Percentiles rank a stretch among this genome's conserved stretches.
phyloP scores from a whole-genome alignment of 2,113 vertebrate genomes.

The Opisthocomus hoazin region DNA sequence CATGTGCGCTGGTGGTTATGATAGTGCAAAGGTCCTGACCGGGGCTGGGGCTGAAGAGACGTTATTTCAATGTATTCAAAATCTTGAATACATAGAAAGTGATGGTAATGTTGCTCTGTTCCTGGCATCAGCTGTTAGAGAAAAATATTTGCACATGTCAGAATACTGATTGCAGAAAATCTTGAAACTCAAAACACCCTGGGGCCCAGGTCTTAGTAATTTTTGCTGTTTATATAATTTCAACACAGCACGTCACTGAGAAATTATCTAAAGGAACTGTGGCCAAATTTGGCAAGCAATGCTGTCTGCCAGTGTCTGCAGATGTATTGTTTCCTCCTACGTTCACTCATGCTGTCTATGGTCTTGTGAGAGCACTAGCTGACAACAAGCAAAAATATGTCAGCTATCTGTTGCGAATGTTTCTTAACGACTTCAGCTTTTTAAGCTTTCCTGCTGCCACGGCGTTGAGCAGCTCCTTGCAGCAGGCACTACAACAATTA shows the following conservation, averaged over 20 bases:
- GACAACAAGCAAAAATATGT: constrained; percentile 33
- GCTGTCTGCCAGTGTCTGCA: constrained; percentile 71
- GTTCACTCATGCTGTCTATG: constrained; percentile 42
- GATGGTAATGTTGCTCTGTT: constrained; percentile 55
- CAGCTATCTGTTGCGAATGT: not conserved
- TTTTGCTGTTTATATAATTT: constrained; percentile 85
- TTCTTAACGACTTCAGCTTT: not conserved
- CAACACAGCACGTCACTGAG: constrained; percentile 63
- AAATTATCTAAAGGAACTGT: constrained; percentile 76
- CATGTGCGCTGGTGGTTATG: constrained; percentile 69
- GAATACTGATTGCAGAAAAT: constrained; percentile 72
- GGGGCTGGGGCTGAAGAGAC: constrained; percentile 50
- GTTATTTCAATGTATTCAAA: constrained; percentile 71
- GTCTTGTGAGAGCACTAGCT: constrained; percentile 36
- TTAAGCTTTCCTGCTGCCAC: not conserved
- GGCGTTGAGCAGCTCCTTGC: not conserved
- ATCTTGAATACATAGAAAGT: constrained; percentile 54
- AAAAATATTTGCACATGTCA: constrained; percentile 77
- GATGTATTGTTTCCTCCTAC: constrained; percentile 70
- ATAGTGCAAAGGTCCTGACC: constrained; percentile 52
- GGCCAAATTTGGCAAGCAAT: constrained; percentile 69
- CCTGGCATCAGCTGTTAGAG: constrained; percentile 66
- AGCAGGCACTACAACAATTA: not conserved
- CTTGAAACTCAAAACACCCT: constrained; percentile 65
- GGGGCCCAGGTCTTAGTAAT: constrained; percentile 68